Base-by-base conservation (phyloP, 2,797 vertebrate genomes). In the Jordanella pulchra region DNA sequence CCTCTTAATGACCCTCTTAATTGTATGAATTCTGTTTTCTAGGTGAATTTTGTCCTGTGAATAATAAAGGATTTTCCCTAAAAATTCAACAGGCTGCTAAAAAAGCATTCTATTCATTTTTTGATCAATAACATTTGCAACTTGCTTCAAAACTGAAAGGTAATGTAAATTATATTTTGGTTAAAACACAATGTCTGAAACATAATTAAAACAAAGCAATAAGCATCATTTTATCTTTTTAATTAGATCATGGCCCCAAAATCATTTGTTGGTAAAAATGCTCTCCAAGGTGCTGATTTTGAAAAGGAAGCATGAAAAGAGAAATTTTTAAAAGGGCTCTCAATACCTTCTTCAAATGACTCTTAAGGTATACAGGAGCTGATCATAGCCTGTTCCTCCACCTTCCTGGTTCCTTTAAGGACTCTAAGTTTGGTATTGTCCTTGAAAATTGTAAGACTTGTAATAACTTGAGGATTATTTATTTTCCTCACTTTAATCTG, bases 341-440 rank as follows among this genome's bases (percentile, higher is more conserved):
- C 7, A 23, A n/a, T 7, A 63, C 27, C 54, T 11, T 66, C 50
- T 68, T 75, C 51, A 80, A 55, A n/a, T 0, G 47, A 64, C 58
- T 72, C 72, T 61, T 72, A 69, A 10, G 13, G 64, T 15, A 35
- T 45, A 64, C 45, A 72, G 32, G 72, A 80, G 55, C 25, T 42
- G 10, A 25, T 80, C 68, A 70, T 60, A 73, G 73, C 48, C 44
- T 77, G 58, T 70, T 12, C 65, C 69, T 25, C 14, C 63, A 30
- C 63, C 3, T n/a, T 28, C 47, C 63, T 45, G 44, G 65, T 77
- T 83, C 51, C 68, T 76, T 21, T 64, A 30, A 1, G 17, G 3
- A 13, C 53, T 50, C 65, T 66, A 13, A 18, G 67, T 60, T 32
- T 47, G 11, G 64, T 60, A 30, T 28, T 32, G 0, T 9, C 35